These are phyloP conservation scores for Aphelinus certus DNA, from an alignment of 1,140 invertebrate genomes.

Conservation along the genomic window DNA sequence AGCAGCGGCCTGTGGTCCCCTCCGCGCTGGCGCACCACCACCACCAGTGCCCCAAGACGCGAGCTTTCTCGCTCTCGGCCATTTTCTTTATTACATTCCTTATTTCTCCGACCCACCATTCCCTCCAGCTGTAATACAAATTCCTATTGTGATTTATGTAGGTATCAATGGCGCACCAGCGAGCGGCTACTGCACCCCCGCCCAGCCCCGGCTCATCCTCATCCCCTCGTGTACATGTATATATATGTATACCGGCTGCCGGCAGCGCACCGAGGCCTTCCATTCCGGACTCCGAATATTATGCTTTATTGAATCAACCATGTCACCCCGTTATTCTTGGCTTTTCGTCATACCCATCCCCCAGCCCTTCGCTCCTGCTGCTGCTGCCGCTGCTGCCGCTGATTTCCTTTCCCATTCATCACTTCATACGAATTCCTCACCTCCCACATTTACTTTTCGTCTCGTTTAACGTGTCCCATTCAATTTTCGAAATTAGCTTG, in stretches of 20 bases:
- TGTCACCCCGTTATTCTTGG: constrained; percentile 55
- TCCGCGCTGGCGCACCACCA: not conserved
- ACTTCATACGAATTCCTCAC: too few relatives aligned
- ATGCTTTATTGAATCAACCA: constrained; percentile 59
- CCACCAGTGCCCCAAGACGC: constrained; percentile 28
- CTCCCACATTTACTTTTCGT: too few relatives aligned
- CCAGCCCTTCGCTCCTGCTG: too few relatives aligned
- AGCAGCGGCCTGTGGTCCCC: not conserved
- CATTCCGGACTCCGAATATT: constrained; percentile 49
- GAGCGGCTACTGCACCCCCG: constrained; percentile 37
- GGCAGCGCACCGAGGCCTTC: not conserved
- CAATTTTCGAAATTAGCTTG: too few relatives aligned
- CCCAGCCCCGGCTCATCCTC: constrained; percentile 20
- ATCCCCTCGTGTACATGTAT: constrained; percentile 3
- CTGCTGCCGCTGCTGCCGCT: too few relatives aligned
- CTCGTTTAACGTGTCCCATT: too few relatives aligned
- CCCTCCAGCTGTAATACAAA: constrained; percentile 68
- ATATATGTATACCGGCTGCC: not conserved
- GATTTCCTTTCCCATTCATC: too few relatives aligned
- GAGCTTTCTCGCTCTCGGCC: constrained; percentile 48
- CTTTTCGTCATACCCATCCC: constrained; percentile 35
- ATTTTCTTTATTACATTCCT: constrained; percentile 69
- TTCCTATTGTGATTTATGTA: constrained; percentile 69
- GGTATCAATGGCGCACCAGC: constrained; percentile 63
- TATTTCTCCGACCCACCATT: constrained; percentile 65